Conservation (phyloP, 2,113 vertebrate genomes). For the Erythrocebus patas region DNA sequence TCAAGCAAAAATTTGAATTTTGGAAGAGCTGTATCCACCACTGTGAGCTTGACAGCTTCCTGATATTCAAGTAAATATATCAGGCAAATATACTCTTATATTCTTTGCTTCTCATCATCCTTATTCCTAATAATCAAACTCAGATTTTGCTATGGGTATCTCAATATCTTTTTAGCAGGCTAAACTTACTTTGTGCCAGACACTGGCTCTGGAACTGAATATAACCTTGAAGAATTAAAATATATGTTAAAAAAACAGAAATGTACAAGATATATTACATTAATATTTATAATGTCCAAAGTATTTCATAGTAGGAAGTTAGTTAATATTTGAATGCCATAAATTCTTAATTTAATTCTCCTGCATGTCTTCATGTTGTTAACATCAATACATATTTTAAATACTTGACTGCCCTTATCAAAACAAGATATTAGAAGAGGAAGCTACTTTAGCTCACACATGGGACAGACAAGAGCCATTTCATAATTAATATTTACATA, state of each 20-base stretch:
- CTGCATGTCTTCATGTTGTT: not conserved
- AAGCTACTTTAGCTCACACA: not conserved
- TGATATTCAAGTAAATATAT: not conserved
- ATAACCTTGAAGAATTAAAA: not conserved
- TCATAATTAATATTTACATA: not conserved
- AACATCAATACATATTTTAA: not conserved
- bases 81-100: not conserved
- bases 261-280: not conserved
- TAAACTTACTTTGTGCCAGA: not conserved
- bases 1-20: not conserved
- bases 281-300: not conserved
- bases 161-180: not conserved
- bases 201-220: not conserved
- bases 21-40: not conserved
- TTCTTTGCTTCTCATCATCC: not conserved
- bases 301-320: not conserved
- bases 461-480: not conserved
- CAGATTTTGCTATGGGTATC: not conserved
- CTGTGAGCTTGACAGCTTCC: not conserved
- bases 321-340: constrained; percentile 26
- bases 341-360: constrained; percentile 4
- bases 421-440: not conserved
- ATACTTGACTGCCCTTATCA: not conserved
- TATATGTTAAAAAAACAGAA: not conserved
- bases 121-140: not conserved